Percentiles rank a stretch among this genome's conserved stretches.
These are phyloP conservation scores for Anguilla anguilla DNA, from an alignment of 2,797 vertebrate genomes.

Conservation along the genomic window DNA sequence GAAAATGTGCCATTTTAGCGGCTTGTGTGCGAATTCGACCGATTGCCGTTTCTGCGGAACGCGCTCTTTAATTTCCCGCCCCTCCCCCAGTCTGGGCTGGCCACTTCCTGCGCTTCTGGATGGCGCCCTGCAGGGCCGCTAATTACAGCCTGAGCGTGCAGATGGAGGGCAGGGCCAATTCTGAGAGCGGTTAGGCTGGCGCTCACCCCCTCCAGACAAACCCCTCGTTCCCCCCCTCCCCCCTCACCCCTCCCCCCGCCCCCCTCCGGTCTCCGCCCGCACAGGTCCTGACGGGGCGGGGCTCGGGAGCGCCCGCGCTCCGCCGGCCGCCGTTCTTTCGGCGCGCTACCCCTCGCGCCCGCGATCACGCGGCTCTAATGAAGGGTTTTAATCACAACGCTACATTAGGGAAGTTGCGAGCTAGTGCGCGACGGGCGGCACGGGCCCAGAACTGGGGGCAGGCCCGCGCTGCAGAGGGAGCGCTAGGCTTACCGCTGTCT, in stretches of 20 bases:
- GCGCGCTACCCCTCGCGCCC: background rate
- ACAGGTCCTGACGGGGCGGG: no score
- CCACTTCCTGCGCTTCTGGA: conserved; percentile 37
- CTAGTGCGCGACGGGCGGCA: conserved; percentile 12
- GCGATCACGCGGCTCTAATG: conserved; percentile 47
- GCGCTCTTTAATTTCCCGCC: conserved; percentile 34
- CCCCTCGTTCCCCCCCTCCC: conserved; percentile 25
- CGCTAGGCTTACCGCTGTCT: background rate
- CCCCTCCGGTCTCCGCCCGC: no score
- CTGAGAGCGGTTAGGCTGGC: conserved; percentile 30
- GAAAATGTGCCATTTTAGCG: background rate
- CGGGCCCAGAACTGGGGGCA: conserved; percentile 24
- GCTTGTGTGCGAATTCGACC: conserved; percentile 26
- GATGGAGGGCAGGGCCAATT: conserved; percentile 37
- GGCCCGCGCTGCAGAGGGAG: conserved; percentile 23
- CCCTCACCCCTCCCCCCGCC: background rate
- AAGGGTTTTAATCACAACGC: conserved; percentile 47
- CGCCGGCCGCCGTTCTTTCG: background rate
- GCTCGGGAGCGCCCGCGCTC: background rate
- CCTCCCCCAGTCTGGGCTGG: conserved; percentile 5
- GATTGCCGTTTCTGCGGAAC: conserved; percentile 33
- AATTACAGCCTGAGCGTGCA: conserved; percentile 47
- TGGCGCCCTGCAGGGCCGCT: conserved; percentile 42
- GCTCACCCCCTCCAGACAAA: conserved; percentile 1
- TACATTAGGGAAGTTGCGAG: conserved; percentile 25